Conservation (phyloP, 2,797 vertebrate genomes). For the Eospalax fontanierii region DNA sequence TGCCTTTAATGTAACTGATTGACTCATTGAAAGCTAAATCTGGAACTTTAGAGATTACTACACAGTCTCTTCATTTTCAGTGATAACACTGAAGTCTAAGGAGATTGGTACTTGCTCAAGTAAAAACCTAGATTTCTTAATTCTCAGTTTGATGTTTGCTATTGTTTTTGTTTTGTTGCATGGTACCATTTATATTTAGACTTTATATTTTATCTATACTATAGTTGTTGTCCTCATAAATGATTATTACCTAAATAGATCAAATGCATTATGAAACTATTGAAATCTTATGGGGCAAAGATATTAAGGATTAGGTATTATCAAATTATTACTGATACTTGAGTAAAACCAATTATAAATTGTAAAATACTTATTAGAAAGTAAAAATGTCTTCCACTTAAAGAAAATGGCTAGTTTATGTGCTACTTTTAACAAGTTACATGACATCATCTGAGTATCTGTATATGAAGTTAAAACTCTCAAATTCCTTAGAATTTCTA, state of each 20-base stretch:
- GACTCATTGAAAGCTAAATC: constrained; percentile 61
- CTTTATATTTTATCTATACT: constrained; percentile 35
- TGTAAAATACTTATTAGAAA: constrained; percentile 36
- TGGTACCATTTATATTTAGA: constrained; percentile 29
- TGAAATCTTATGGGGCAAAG: constrained; percentile 63
- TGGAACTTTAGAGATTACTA: constrained; percentile 4
- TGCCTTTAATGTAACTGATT: constrained; percentile 70
- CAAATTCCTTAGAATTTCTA: constrained; percentile 57
- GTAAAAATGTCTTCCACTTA: constrained; percentile 54
- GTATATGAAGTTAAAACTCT: constrained; percentile 57
- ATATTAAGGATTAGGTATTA: neutral
- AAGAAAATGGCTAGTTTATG: constrained; percentile 8
- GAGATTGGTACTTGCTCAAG: constrained; percentile 26
- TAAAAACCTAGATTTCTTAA: constrained; percentile 34
- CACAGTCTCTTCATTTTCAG: constrained; percentile 7
- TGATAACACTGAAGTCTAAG: constrained; percentile 40
- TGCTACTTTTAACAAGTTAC: constrained; percentile 61
- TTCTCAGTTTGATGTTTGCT: constrained; percentile 19
- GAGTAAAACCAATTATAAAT: constrained; percentile 49
- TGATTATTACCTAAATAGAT: constrained; percentile 62
- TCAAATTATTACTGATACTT: constrained; percentile 41
- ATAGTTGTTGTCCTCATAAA: neutral
- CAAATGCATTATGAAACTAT: constrained; percentile 1
- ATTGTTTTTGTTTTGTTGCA: neutral
- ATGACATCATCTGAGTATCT: constrained; percentile 60